phyloP scores from a whole-genome alignment of 2,113 vertebrate species.

The Hyaena hyaena region DNA sequence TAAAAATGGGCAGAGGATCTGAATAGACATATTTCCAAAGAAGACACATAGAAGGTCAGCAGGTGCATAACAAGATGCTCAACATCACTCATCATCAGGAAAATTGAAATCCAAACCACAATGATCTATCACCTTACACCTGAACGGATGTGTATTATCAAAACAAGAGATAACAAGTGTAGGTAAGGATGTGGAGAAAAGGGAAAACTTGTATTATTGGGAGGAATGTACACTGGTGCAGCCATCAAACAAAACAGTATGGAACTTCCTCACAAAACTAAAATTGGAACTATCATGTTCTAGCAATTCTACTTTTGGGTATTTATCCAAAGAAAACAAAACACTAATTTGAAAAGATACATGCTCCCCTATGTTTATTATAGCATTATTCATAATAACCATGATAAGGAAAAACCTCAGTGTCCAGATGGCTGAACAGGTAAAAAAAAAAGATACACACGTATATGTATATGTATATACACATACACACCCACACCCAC shows the following conservation, averaged over 20 bases:
- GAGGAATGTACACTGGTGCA: background rate
- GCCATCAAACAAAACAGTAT: background rate
- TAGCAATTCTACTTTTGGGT: background rate
- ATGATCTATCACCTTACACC: background rate
- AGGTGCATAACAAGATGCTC: background rate
- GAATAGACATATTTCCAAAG: background rate
- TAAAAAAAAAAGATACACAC: background rate
- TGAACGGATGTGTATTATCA: background rate
- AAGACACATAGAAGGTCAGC: background rate
- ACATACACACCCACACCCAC: too few relatives aligned
- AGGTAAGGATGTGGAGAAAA: background rate
- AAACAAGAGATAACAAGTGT: background rate
- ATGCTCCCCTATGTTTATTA: background rate
- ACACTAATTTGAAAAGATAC: background rate
- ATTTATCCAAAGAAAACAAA: background rate
- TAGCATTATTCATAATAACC: background rate
- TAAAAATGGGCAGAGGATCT: background rate
- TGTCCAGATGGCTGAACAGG: background rate
- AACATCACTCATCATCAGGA: background rate
- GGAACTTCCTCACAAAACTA: background rate
- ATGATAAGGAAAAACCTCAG: background rate
- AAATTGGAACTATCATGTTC: background rate
- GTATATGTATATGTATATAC: too few relatives aligned
- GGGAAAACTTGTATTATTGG: background rate
- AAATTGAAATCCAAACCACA: background rate